phyloP scores from a whole-genome alignment of 2,888 invertebrate genomes.

The Myopa tessellatipennis region DNA sequence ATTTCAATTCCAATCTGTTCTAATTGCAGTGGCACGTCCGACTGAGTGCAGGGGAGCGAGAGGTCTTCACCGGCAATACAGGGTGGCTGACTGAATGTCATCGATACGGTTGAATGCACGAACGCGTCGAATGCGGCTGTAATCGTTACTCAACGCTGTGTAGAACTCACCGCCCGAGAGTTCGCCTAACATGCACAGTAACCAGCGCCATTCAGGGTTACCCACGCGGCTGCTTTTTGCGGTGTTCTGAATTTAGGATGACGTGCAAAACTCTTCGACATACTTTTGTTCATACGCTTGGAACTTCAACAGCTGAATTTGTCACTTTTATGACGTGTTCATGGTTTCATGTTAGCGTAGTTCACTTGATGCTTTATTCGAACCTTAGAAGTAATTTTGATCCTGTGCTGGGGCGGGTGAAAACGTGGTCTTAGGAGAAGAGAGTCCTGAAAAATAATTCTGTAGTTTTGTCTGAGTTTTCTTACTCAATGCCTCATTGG shows the following conservation, averaged over 20 bases:
- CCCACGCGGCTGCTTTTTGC: neutral
- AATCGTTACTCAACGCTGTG: neutral
- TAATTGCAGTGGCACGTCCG: conserved; percentile 15
- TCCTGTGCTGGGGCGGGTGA: too few relatives aligned
- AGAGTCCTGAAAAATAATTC: too few relatives aligned
- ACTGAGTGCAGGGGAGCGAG: neutral
- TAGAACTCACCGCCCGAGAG: too few relatives aligned
- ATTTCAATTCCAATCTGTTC: conserved; percentile 23
- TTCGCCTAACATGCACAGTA: neutral
- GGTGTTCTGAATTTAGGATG: conserved; percentile 5
- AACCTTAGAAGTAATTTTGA: too few relatives aligned
- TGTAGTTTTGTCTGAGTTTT: too few relatives aligned
- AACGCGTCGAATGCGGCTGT: neutral
- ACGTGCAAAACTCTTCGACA: neutral
- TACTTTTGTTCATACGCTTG: neutral
- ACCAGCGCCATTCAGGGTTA: neutral
- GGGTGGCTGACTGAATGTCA: neutral
- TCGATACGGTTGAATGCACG: neutral
- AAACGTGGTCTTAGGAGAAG: too few relatives aligned
- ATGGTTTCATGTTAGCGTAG: too few relatives aligned
- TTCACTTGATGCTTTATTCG: too few relatives aligned
- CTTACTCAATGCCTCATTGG: too few relatives aligned
- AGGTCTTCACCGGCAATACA: neutral
- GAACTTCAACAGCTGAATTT: neutral
- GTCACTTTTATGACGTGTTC: neutral